Percentiles rank a stretch among this genome's conserved stretches.
Evolutionary conservation across 64 coral and sea anemone genomes (phyloP).

Genomic region (Montipora efflorescens): DNA sequence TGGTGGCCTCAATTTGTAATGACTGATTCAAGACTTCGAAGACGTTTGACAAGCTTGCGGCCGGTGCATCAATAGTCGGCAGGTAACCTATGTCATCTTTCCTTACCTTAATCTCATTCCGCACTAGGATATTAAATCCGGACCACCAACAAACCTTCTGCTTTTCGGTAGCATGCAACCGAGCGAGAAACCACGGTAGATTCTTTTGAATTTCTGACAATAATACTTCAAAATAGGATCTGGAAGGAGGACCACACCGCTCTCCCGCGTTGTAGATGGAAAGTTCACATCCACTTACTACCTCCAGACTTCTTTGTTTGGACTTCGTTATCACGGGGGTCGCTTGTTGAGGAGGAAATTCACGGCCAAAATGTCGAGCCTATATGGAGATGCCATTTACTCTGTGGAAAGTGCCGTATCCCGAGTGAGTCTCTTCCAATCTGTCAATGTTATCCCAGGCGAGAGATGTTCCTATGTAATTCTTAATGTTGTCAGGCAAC

Average conservation of each 20-base stretch:
- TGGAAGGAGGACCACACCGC: slow-evolving; percentile 6
- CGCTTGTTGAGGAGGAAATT: no score
- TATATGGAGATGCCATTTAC: slow-evolving; percentile 46
- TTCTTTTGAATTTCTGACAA: slow-evolving; percentile 31
- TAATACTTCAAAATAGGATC: slow-evolving; percentile 58
- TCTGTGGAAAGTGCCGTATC: slow-evolving; percentile 18
- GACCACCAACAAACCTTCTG: no score
- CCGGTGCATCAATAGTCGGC: not conserved
- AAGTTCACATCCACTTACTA: no score
- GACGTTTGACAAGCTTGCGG: no score
- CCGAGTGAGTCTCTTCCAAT: slow-evolving; percentile 32
- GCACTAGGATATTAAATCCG: slow-evolving; percentile 30
- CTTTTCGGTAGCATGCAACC: not conserved
- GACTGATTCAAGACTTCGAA: no score
- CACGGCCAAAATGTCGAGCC: not conserved
- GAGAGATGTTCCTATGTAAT: slow-evolving; percentile 26
- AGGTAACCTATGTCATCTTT: slow-evolving; percentile 41
- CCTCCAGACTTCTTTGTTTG: no score
- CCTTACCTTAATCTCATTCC: not conserved
- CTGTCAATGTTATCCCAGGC: not conserved
- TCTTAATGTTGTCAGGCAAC: not conserved
- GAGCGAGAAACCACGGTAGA: slow-evolving; percentile 52
- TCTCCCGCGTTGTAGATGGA: no score
- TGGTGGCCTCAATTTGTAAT: no score
- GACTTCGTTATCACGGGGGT: no score